Base-by-base conservation (phyloP, 2,888 invertebrate genomes). In the Drosophila mimica region DNA sequence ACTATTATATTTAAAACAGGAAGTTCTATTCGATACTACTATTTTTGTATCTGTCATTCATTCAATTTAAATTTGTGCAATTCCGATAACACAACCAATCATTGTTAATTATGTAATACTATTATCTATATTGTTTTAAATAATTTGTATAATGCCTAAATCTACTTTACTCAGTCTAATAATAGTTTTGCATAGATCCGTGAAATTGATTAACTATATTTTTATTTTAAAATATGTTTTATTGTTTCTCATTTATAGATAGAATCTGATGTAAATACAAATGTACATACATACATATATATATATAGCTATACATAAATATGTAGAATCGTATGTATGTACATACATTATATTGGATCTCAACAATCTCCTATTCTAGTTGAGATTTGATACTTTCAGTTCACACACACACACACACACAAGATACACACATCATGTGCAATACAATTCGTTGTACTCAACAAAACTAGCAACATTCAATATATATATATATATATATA, bases 401-500 rank as follows among this genome's bases (percentile, higher is more conserved):
- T 31, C 36, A 40, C 52, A 63, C 33, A 30, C 20, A 40, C 52
- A 63, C 33, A 30, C 20, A 20, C 43, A 13, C 43, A 46, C 15
- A 46, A 15, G 4, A 46, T 15, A 25, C 20, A 46, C 20, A 20
- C 25, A 25, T 15, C 25, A 67, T 52, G 63, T 74, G 74, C 70
- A 77, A 71, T 76, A 66, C 31, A 53, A 43, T 71, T 63, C 38
- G 20, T 20, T 40, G 40, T 58, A 61, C 53, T 38, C 38, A 56
- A 60, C 20, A 64, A 40, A 63, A 46, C 46, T 80, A 80, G 71
- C 43, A 62, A 53, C 59, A 63, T 80, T 76, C 58, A 36, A 8
- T 8, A 4, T 38, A 38, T 38, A 17, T 38, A 17, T 8, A 17
- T 17, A 7, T 17, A 38, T 36, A 36, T 36, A 17, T 36, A 7